phyloP scores from a whole-genome alignment of 2,113 vertebrate genomes.

The Bufo gargarizans region DNA sequence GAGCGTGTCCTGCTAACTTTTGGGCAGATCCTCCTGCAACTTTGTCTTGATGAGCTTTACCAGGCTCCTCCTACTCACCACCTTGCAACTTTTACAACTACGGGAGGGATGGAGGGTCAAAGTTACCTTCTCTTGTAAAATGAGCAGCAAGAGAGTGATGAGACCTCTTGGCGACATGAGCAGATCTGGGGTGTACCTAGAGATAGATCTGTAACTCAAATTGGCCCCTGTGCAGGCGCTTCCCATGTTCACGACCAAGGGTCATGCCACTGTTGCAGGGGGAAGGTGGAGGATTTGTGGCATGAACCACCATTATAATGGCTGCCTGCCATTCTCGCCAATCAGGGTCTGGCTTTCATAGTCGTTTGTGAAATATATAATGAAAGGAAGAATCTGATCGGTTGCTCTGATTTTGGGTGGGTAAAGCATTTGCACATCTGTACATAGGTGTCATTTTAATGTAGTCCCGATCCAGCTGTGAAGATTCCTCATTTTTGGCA shows the following conservation, averaged over 20 bases:
- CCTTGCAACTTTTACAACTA: background rate
- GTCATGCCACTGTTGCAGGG: background rate
- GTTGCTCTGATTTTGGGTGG: background rate
- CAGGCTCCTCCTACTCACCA: background rate
- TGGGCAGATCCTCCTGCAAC: background rate
- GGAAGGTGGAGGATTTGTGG: too few species aligned
- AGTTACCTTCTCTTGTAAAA: too few species aligned
- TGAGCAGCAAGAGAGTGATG: background rate
- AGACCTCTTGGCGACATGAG: background rate
- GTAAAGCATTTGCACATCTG: constrained; percentile 38
- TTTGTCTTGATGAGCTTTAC: background rate
- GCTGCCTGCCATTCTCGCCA: too few species aligned
- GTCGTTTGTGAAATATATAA: background rate
- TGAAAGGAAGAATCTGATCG: background rate
- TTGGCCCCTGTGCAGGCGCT: too few species aligned
- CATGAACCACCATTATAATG: background rate
- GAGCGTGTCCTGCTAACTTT: background rate
- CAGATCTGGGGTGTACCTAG: too few species aligned
- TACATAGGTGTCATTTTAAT: background rate
- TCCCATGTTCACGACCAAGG: too few species aligned
- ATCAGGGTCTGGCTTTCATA: background rate
- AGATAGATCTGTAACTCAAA: too few species aligned
- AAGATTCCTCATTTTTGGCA: background rate
- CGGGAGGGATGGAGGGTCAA: background rate
- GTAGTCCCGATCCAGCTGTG: constrained; percentile 1